Evolutionary conservation across 2,888 invertebrate genomes (phyloP).

Genomic region (Drosophila neonasuta): DNA sequence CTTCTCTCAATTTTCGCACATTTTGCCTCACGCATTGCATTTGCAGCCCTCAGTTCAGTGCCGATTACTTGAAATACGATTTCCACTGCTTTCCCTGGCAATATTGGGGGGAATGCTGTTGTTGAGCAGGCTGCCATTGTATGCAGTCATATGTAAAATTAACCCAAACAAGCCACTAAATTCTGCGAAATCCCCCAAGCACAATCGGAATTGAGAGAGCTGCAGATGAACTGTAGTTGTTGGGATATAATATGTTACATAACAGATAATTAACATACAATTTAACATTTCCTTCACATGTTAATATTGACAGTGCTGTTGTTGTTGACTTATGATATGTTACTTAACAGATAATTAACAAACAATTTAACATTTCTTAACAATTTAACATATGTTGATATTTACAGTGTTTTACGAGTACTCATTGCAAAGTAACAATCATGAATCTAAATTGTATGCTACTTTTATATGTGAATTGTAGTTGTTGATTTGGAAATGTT

Average conservation of each 20-base stretch:
- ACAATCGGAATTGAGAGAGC: neutral
- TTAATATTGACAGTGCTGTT: neutral
- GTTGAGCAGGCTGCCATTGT: neutral
- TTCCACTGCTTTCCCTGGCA: slow-evolving; percentile 26
- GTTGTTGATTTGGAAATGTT: too few species aligned
- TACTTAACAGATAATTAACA: neutral
- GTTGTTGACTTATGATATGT: neutral
- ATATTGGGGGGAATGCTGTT: slow-evolving; percentile 1
- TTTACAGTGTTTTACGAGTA: too few species aligned
- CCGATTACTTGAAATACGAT: slow-evolving; percentile 54
- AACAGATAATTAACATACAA: neutral
- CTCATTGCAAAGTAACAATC: too few species aligned
- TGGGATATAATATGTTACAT: neutral
- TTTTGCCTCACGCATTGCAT: slow-evolving; percentile 28
- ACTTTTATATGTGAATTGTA: too few species aligned
- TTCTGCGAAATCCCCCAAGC: neutral
- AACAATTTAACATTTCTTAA: neutral
- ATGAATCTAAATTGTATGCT: too few species aligned
- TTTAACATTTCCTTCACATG: neutral
- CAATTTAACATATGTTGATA: too few species aligned
- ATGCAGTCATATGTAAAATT: slow-evolving; percentile 50
- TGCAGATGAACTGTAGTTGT: neutral
- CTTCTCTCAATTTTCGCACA: neutral
- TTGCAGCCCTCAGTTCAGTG: slow-evolving; percentile 18
- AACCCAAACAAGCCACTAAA: slow-evolving; percentile 37